Evolutionary conservation across 2,797 vertebrate genomes (phyloP), one percentile per base, ranked within the genome.

Genomic region (Acanthiza pusilla): DNA sequence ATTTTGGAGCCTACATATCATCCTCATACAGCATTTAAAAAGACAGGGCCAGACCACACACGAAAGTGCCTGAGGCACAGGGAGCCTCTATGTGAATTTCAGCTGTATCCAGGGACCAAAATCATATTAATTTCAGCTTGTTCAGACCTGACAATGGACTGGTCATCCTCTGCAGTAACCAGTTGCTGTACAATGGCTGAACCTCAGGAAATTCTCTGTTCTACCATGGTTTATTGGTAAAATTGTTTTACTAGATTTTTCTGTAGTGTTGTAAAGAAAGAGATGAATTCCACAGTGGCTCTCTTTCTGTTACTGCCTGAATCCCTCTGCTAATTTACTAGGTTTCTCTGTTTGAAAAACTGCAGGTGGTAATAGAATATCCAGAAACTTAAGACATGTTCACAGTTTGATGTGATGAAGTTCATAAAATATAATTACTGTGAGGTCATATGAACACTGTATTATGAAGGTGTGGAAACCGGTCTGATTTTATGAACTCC

Each of bases 371-470:
- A 94, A 96, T 82, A 88, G 85, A 94, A 81, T 76, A 88, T 63
- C 53, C 42, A 91, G 91, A 95, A 93, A 76, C 68, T 81, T 88
- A 91, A 92, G 79, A 87, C n/a, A n/a, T 13, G 5, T 82, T 94
- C 95, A 85, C 83, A 90, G 88, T 88, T 71, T 94, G 89, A 90
- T 65, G 30, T 55, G 32, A 13, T 54, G 13, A 40, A 90, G 88
- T 82, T 94, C 63, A 79, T 91, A 94, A 92, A 96, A 92, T 55
- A 74, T 40, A 96, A 95, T 94, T 95, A 93, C 74, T 16, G 4
- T 57, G 27, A 45, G 63, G 68, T 75, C 60, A 82, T 50, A 67
- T 40, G 73, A 90, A 51, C 47, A 58, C 10, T 30, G 23, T 53
- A 40, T 71, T 90, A 63, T 36, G 86, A 90, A 92, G 53, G 16